These are phyloP conservation scores for Ormyrus labotus DNA, from an alignment of 2,888 invertebrate species.

Conservation along the genomic window DNA sequence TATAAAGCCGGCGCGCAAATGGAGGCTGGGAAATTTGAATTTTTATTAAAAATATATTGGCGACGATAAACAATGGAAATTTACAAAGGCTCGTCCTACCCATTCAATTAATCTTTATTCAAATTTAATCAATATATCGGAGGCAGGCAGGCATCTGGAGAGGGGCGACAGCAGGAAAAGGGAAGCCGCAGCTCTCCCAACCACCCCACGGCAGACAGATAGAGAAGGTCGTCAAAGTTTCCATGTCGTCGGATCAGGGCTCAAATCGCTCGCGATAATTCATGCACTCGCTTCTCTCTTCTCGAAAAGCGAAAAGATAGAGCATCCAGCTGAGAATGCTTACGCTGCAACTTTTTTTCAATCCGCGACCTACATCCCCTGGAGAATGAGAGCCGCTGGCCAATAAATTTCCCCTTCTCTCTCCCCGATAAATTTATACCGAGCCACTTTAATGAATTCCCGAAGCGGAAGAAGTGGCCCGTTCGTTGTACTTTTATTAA, in stretches of 20 bases:
- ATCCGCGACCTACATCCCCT: constrained; percentile 36
- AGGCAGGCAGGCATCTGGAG: neutral
- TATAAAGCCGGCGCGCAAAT: neutral
- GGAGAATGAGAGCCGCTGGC: neutral
- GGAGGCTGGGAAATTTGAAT: constrained; percentile 3
- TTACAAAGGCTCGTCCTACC: neutral
- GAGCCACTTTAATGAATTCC: constrained; percentile 30
- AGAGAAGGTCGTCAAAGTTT: constrained; percentile 35
- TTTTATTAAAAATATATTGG: constrained; percentile 11
- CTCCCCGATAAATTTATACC: constrained; percentile 38
- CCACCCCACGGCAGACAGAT: neutral
- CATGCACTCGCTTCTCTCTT: constrained; percentile 28
- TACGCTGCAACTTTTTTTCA: constrained; percentile 50
- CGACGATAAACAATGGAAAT: no score
- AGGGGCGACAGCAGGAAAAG: constrained; percentile 1
- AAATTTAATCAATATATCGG: constrained; percentile 43
- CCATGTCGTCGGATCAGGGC: constrained; percentile 44
- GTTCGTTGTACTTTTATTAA: constrained; percentile 24
- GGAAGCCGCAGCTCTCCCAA: neutral
- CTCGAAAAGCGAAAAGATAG: neutral
- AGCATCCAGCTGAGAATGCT: constrained; percentile 22
- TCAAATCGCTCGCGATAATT: constrained; percentile 46
- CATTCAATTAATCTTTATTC: constrained; percentile 42
- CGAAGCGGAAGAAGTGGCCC: neutral
- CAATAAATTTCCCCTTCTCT: constrained; percentile 29